Evolutionary conservation across 2,113 vertebrate species (phyloP).

Genomic region (Chlorodrepanis virens): DNA sequence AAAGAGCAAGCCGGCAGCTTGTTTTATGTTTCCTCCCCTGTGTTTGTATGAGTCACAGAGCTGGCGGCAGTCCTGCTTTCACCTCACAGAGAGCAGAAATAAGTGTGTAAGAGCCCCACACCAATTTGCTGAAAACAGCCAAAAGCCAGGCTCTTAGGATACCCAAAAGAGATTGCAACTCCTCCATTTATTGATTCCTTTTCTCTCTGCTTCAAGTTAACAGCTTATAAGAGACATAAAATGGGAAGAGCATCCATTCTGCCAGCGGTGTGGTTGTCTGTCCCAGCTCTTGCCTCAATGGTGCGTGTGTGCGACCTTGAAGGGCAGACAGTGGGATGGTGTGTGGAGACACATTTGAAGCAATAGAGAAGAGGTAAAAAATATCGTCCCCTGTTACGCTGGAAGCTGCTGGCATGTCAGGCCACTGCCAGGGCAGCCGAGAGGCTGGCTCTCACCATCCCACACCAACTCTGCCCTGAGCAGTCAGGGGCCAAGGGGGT

Average conservation of each 20-base stretch:
- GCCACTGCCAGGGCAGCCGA: background rate
- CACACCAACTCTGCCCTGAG: background rate
- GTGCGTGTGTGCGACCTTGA: fast-evolving
- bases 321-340: background rate
- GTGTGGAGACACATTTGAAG: background rate
- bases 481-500: background rate
- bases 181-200: background rate
- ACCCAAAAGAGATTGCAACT: background rate
- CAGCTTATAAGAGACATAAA: background rate
- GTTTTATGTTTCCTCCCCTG: conserved; percentile 16
- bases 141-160: conserved; percentile 9
- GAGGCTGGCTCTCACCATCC: background rate
- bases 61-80: conserved; percentile 9
- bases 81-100: background rate
- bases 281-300: background rate
- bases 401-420: background rate
- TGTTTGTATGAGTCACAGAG: background rate
- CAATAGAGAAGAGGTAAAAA: background rate
- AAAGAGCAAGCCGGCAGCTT: conserved; percentile 35
- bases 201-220: background rate
- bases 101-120: background rate
- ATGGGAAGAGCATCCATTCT: background rate
- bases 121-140: conserved; percentile 42
- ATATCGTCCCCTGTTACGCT: background rate
- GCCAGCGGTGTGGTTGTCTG: background rate